Evolutionary conservation across 2,113 vertebrate genomes (phyloP).

Genomic region (Ailurus styani): DNA sequence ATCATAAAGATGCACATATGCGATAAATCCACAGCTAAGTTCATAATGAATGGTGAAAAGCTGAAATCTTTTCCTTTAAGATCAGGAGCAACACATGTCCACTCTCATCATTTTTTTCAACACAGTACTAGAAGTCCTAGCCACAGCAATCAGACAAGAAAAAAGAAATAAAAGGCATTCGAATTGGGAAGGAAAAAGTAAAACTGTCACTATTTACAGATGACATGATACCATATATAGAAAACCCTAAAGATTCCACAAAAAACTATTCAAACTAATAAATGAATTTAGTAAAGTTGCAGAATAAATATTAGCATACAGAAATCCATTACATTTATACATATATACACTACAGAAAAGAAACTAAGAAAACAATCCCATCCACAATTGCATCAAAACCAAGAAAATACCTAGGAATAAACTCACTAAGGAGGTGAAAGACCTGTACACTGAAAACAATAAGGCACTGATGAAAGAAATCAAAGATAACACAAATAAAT

Average conservation of each 20-base stretch:
- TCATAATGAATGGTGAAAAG: neutral
- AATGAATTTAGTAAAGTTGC: neutral
- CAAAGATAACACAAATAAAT: neutral
- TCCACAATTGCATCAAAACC: neutral
- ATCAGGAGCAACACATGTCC: neutral
- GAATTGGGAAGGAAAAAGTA: neutral
- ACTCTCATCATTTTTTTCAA: neutral
- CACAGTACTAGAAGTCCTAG: neutral
- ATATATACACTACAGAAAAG: neutral
- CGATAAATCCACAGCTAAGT: neutral
- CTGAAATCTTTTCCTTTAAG: neutral
- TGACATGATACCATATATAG: neutral
- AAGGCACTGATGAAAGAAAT: neutral
- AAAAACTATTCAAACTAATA: neutral
- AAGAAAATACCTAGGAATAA: neutral
- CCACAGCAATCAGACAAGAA: neutral
- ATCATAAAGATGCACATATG: neutral
- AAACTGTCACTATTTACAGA: neutral
- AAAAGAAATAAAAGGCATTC: neutral
- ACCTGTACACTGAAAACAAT: neutral
- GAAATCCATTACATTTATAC: neutral
- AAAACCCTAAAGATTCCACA: neutral
- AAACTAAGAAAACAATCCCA: neutral
- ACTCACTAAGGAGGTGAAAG: neutral
- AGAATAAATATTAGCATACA: neutral